phyloP scores from a whole-genome alignment of 2,113 vertebrate species.

The Clarias macrocephalus region DNA sequence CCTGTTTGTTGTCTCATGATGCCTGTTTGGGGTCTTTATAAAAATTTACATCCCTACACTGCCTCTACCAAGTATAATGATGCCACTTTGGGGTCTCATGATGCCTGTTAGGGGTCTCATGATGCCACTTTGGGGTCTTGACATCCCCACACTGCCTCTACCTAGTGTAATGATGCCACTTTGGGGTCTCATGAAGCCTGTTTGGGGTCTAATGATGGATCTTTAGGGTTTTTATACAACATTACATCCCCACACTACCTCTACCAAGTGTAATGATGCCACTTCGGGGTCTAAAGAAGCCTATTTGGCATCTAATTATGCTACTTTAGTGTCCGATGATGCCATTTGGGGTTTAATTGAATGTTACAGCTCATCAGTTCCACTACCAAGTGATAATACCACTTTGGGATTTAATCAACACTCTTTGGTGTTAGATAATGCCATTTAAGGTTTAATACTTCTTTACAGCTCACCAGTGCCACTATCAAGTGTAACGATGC shows the following conservation, averaged over 20 bases:
- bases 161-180: not conserved
- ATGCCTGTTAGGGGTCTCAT: not conserved
- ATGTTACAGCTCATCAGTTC: too few relatives aligned
- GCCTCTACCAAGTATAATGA: not conserved
- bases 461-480: too few relatives aligned
- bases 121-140: not conserved
- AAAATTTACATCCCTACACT: not conserved
- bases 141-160: not conserved
- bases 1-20: not conserved
- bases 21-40: not conserved
- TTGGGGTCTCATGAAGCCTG: not conserved
- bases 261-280: too few relatives aligned
- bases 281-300: too few relatives aligned
- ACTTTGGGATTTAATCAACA: too few relatives aligned
- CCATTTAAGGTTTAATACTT: too few relatives aligned
- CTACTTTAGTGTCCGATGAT: not conserved
- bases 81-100: not conserved
- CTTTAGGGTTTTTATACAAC: too few relatives aligned
- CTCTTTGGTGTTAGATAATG: not conserved
- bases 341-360: too few relatives aligned
- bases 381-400: too few relatives aligned
- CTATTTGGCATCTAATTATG: too few relatives aligned
- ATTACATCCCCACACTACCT: too few relatives aligned
- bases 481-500: too few relatives aligned
- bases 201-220: not conserved